A percentile compares a stretch with the other conserved stretches of the same genome.
These are phyloP conservation scores for Elysia chlorotica DNA, from an alignment of 1,140 invertebrate species.

Conservation along the genomic window DNA sequence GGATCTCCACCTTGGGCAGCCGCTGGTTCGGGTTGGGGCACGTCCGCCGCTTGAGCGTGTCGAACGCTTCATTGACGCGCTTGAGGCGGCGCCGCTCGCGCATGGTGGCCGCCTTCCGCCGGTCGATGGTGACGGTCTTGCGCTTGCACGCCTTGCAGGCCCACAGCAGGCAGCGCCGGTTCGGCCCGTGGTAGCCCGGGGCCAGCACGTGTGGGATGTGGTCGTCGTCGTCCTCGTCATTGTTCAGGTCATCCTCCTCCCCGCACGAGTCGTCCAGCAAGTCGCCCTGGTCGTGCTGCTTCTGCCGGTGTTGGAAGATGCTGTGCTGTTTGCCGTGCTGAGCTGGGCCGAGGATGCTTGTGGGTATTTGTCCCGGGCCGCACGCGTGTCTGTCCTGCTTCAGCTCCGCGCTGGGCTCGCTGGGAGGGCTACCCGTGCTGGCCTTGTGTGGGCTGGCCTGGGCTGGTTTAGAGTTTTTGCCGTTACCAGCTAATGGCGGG, in stretches of 20 bases:
- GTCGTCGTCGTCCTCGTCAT: conserved; percentile 44
- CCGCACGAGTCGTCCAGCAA: conserved; percentile 38
- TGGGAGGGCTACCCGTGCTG: too few species aligned
- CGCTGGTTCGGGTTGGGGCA: conserved; percentile 93
- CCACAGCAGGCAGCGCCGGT: conserved; percentile 85
- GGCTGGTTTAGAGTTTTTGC: too few species aligned
- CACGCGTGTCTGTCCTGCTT: too few species aligned
- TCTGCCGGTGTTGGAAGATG: too few species aligned
- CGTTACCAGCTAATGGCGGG: too few species aligned
- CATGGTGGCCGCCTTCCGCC: conserved; percentile 94
- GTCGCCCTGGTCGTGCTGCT: too few species aligned
- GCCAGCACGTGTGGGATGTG: conserved; percentile 62
- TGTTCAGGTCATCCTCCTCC: too few species aligned
- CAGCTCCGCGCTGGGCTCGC: too few species aligned
- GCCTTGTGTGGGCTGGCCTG: too few species aligned
- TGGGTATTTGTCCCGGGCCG: too few species aligned
- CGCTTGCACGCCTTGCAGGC: conserved; percentile 96
- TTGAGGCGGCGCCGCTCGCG: conserved; percentile 87
- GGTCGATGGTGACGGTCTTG: conserved; percentile 90
- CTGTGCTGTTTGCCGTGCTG: too few species aligned
- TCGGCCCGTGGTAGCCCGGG: conserved; percentile 58
- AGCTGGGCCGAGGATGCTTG: too few species aligned
- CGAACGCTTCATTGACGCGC: conserved; percentile 98
- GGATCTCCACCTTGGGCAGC: conserved; percentile 95
- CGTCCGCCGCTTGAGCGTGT: conserved; percentile 88